Conservation (phyloP, 2,797 vertebrate species). For the Enteromius trimaculatus region DNA sequence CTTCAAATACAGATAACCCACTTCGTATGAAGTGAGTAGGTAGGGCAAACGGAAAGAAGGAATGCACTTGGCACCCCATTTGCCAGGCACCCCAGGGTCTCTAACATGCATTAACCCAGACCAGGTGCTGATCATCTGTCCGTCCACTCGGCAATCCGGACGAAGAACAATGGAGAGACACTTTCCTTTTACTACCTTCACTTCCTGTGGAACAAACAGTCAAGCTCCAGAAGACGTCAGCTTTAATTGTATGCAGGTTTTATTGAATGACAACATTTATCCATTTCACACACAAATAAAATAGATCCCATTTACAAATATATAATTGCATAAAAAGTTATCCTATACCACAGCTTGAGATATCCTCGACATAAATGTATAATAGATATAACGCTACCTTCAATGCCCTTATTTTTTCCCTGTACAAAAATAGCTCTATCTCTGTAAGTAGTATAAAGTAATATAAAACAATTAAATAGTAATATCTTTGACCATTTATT, state of each 20-base stretch:
- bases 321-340: slow-evolving; percentile 73
- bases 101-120: slow-evolving; percentile 70
- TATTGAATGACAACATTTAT: slow-evolving; percentile 77
- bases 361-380: slow-evolving; percentile 68
- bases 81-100: slow-evolving; percentile 59
- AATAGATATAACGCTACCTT: slow-evolving; percentile 74
- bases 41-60: slow-evolving; percentile 68
- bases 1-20: slow-evolving; percentile 49
- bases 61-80: slow-evolving; percentile 72
- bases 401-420: slow-evolving; percentile 83
- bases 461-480: slow-evolving; percentile 85
- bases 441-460: slow-evolving; percentile 79
- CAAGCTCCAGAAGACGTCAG: slow-evolving; percentile 59
- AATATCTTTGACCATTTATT: slow-evolving; percentile 65
- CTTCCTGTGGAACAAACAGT: slow-evolving; percentile 55
- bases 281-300: slow-evolving; percentile 76
- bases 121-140: slow-evolving; percentile 71
- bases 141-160: slow-evolving; percentile 53
- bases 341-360: slow-evolving; percentile 75
- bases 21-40: slow-evolving; percentile 55
- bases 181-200: slow-evolving; percentile 59
- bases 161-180: slow-evolving; percentile 65
- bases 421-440: slow-evolving; percentile 84
- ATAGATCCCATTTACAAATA: slow-evolving; percentile 81
- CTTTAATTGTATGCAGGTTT: slow-evolving; percentile 74